phyloP scores from a whole-genome alignment of 1,140 invertebrate species.

The Drosophila saltans region DNA sequence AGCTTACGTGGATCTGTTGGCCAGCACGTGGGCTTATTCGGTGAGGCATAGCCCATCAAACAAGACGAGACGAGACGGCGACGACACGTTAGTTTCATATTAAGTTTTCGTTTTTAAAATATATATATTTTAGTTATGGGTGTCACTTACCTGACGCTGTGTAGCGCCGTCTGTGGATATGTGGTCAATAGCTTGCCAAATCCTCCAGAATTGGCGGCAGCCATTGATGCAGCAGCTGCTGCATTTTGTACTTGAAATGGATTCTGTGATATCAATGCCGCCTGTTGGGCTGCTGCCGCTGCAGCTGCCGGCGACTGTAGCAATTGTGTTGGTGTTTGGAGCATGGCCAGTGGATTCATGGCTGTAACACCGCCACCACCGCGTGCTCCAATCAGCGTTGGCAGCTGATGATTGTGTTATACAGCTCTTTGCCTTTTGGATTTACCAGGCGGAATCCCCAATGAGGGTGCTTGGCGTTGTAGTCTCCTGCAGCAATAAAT shows the following conservation, averaged over 20 bases:
- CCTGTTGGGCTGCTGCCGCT: constrained; percentile 84
- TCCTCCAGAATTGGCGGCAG: constrained; percentile 85
- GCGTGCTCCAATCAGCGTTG: constrained; percentile 83
- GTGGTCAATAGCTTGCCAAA: constrained; percentile 89
- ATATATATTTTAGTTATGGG: too few species aligned
- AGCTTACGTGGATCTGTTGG: too few species aligned
- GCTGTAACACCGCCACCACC: constrained; percentile 85
- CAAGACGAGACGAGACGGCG: too few species aligned
- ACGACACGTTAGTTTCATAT: too few species aligned
- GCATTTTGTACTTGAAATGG: constrained; percentile 84
- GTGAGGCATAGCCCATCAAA: too few species aligned
- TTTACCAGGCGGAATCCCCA: too few species aligned
- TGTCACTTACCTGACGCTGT: constrained; percentile 75
- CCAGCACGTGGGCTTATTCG: too few species aligned
- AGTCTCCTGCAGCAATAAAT: too few species aligned
- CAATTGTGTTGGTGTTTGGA: constrained; percentile 84
- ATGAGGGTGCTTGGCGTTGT: too few species aligned
- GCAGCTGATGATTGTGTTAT: constrained; percentile 80
- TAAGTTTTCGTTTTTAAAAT: too few species aligned
- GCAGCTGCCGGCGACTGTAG: constrained; percentile 84
- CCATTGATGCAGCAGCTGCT: constrained; percentile 82
- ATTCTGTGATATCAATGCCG: constrained; percentile 82
- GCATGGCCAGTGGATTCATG: constrained; percentile 86
- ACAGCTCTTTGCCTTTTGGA: too few species aligned
- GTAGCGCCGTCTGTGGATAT: constrained; percentile 84